Evolutionary conservation across 1,140 invertebrate genomes (phyloP).

Genomic region (Saccostrea glomerata): DNA sequence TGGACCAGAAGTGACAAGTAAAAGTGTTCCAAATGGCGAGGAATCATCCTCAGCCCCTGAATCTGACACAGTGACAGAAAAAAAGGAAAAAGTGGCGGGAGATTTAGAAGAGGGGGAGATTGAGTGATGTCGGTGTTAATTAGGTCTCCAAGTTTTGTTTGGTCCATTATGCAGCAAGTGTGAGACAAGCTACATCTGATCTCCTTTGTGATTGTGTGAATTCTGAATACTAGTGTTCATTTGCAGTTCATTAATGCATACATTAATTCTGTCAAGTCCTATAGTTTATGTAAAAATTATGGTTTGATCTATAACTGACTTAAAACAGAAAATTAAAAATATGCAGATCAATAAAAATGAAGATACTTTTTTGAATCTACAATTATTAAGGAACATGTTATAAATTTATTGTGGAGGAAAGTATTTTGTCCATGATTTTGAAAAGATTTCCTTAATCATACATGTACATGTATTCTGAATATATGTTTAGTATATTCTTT

Average conservation of each 20-base stretch:
- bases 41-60: background rate
- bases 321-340: background rate
- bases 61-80: slow-evolving; percentile 34
- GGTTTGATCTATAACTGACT: too few species aligned
- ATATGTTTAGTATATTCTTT: background rate
- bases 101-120: slow-evolving; percentile 56
- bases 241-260: slow-evolving; percentile 10
- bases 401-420: too few species aligned
- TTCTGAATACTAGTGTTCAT: slow-evolving; percentile 17
- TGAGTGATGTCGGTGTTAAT: slow-evolving; percentile 39
- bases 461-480: background rate
- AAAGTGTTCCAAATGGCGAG: slow-evolving; percentile 46
- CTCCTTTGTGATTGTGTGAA: slow-evolving; percentile 10
- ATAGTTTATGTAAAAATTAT: too few species aligned
- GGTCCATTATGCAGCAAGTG: background rate
- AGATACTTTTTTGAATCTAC: background rate
- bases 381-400: background rate
- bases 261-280: background rate
- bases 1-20: slow-evolving; percentile 41
- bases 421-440: background rate
- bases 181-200: background rate
- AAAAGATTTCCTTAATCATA: background rate
- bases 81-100: slow-evolving; percentile 26
- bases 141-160: background rate
- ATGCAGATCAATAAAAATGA: background rate